Conservation (phyloP, 2,113 vertebrate species). For the Coturnix japonica region DNA sequence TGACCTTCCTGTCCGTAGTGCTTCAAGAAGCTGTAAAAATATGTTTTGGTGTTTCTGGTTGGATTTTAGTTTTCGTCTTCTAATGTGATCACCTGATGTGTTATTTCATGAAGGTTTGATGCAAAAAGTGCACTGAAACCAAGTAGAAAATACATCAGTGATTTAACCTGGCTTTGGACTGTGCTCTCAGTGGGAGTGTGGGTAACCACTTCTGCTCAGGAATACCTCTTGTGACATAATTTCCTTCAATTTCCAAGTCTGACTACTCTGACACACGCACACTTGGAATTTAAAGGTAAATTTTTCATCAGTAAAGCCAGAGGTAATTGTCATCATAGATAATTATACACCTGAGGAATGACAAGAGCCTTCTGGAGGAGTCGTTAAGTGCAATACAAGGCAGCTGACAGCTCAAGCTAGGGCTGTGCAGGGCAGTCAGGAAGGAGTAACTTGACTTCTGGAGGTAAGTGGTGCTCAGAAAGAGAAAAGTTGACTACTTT, state of each 20-base stretch:
- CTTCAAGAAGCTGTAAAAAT: not conserved
- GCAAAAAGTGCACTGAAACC: not conserved
- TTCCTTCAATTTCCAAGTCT: not conserved
- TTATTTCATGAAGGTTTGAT: not conserved
- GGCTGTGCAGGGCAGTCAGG: not conserved
- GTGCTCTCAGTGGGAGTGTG: not conserved
- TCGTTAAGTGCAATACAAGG: not conserved
- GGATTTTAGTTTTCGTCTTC: not conserved
- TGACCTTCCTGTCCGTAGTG: not conserved
- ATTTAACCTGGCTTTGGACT: not conserved
- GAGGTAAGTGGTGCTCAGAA: not conserved
- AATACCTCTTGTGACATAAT: not conserved
- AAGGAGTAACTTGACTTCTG: not conserved
- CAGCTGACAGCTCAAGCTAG: not conserved
- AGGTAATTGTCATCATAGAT: not conserved
- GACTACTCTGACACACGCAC: accelerated
- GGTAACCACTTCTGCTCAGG: not conserved
- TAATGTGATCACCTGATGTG: not conserved
- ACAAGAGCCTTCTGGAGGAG: not conserved
- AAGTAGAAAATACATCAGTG: not conserved
- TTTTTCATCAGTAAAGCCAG: not conserved
- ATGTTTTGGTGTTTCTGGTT: not conserved
- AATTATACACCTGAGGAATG: not conserved
- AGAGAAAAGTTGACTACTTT: not conserved
- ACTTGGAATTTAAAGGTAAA: not conserved